Evolutionary conservation across 2,113 vertebrate genomes (phyloP), one percentile per base, ranked within the genome.

Genomic region (Loxodonta africana): DNA sequence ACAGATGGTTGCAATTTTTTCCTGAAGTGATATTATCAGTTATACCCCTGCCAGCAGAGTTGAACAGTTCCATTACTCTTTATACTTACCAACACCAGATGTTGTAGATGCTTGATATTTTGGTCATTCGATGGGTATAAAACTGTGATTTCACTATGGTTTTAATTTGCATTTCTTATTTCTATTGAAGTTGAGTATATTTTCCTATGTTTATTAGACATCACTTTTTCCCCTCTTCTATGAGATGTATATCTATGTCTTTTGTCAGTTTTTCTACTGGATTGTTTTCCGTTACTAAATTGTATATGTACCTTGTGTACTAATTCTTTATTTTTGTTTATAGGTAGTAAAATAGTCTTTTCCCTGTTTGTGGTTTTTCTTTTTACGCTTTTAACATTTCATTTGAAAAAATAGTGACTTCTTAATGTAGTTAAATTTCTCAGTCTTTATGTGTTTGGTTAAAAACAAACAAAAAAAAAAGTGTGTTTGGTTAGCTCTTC

Each of bases 41-140:
- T 53, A 2, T 7, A 48, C 4, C 21, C 4, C n/a, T 26, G 15
- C 0, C 11, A 74, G 30, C 6, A n/a, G 5, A 26, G 28, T 46
- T 8, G 73, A 63, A 11, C 4, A 41, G 30, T 14, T 82, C 21
- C 8, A 60, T n/a, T 30, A 37, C 7, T 46, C 20, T 17, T 18
- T 2, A 46, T 44, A 5, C 48, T 30, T 57, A 23, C 48, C 6
- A 7, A 48, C 48, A 48, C 48, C 48, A 48, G 48, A 48, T 48
- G 10, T 48, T 48, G 48, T 5, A 3, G 57, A 69, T 5, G 33
- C 12, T 37, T 44, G 26, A 33, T 21, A 93, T 41, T 86, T 78
- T 23, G 6, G 25, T 65, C 78, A 44, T 78, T 18, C 44, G 20
- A 25, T 41, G 5, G 51, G 4, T 41, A 12, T 57, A 28, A 41